Conservation (phyloP, 2,113 vertebrate species). For the Tautogolabrus adspersus region DNA sequence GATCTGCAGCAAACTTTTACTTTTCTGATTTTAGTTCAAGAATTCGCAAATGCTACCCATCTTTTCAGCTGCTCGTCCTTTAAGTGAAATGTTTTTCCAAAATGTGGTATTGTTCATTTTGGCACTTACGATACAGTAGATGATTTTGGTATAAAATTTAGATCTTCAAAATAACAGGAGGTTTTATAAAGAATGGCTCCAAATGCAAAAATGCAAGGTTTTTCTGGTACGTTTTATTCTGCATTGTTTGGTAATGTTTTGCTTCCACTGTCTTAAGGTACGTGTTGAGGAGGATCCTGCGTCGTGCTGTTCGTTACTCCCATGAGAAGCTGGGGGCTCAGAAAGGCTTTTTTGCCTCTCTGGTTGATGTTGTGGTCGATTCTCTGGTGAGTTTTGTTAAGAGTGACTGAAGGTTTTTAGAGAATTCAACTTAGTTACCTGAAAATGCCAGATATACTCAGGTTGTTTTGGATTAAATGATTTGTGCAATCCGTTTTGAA, state of each 20-base stretch:
- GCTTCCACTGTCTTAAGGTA: constrained; percentile 83
- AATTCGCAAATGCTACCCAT: background rate
- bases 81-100: background rate
- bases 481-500: no score
- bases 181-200: no score
- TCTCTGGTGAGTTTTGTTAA: constrained; percentile 87
- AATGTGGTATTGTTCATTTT: no score
- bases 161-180: no score
- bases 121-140: no score
- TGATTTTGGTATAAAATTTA: no score
- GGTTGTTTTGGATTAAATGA: no score
- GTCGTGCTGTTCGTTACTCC: constrained; percentile 94
- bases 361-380: constrained; percentile 95
- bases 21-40: background rate
- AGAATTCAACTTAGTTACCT: background rate
- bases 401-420: background rate
- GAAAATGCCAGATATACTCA: no score
- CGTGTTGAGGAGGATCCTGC: constrained; percentile 94
- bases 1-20: no score
- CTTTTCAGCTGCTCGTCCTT: no score
- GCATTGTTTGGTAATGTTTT: background rate
- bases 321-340: constrained; percentile 95
- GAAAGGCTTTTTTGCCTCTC: constrained; percentile 93
- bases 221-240: background rate
- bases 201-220: no score